Percentiles rank a stretch among this genome's conserved stretches.
Conservation (phyloP, 2,113 vertebrate genomes). For the Parus major region DNA sequence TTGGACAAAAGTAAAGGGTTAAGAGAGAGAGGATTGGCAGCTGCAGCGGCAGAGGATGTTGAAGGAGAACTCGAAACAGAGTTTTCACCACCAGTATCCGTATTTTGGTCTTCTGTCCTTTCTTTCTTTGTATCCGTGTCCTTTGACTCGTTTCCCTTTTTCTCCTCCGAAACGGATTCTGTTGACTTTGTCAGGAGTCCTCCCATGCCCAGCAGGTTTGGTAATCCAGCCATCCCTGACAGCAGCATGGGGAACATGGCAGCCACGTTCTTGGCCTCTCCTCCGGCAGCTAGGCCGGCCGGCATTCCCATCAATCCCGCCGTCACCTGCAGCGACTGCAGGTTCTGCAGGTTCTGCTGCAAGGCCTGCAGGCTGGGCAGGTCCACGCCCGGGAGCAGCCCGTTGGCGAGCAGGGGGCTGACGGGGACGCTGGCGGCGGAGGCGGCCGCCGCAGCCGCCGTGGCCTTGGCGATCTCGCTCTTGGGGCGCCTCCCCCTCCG, state of each 20-base stretch:
- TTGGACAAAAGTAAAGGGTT: constrained; percentile 96
- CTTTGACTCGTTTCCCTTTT: constrained; percentile 79
- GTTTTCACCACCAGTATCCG: constrained; percentile 75
- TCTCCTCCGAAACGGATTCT: constrained; percentile 80
- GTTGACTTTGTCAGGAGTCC: constrained; percentile 82
- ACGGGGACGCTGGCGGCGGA: constrained; percentile 66
- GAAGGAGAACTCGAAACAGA: constrained; percentile 83
- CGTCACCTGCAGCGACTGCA: constrained; percentile 93
- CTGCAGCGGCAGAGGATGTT: constrained; percentile 79
- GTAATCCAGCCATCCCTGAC: constrained; percentile 91
- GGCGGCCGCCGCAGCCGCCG: constrained; percentile 62
- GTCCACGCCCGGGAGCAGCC: constrained; percentile 89
- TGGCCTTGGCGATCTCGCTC: constrained; percentile 86
- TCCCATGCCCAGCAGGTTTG: constrained; percentile 90
- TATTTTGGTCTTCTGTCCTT: constrained; percentile 89
- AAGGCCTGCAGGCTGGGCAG: constrained; percentile 91
- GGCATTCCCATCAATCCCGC: constrained; percentile 93
- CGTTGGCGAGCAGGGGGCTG: constrained; percentile 86
- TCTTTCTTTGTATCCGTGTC: constrained; percentile 84
- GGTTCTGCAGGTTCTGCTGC: constrained; percentile 93
- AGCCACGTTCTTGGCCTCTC: constrained; percentile 87
- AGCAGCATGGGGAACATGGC: constrained; percentile 98
- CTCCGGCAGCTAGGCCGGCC: constrained; percentile 78
- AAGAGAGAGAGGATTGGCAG: constrained; percentile 86
- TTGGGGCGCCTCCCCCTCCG: constrained; percentile 93